These are phyloP conservation scores for Conistra vaccinii DNA, from an alignment of 2,888 invertebrate species.

Conservation along the genomic window DNA sequence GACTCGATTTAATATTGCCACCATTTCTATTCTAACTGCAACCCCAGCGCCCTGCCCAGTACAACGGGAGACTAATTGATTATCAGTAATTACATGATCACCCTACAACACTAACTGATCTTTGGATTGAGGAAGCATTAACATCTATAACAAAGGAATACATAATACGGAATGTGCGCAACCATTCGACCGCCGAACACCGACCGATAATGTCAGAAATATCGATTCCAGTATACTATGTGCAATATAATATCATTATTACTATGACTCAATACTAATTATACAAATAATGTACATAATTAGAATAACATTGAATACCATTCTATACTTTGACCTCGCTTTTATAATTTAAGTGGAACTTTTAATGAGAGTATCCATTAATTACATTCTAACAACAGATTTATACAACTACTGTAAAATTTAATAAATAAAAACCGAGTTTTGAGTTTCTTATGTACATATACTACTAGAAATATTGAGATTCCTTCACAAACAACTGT, in stretches of 20 bases:
- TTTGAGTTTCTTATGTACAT: constrained; percentile 79
- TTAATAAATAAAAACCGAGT: constrained; percentile 83
- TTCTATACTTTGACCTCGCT: constrained; percentile 76
- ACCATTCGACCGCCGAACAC: constrained; percentile 45
- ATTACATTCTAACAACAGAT: constrained; percentile 72
- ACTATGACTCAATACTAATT: constrained; percentile 79
- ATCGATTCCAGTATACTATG: constrained; percentile 70
- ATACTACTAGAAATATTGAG: constrained; percentile 79
- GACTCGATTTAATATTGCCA: constrained; percentile 28
- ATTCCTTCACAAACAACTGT: constrained; percentile 81
- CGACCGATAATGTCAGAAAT: constrained; percentile 61
- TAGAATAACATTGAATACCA: constrained; percentile 82
- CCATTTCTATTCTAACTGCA: constrained; percentile 40
- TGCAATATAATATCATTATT: constrained; percentile 79
- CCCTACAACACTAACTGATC: constrained; percentile 79
- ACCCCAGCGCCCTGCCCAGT: constrained; percentile 44
- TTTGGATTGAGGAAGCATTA: constrained; percentile 85
- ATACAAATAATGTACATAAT: constrained; percentile 79
- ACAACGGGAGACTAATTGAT: constrained; percentile 45
- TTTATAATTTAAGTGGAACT: constrained; percentile 78
- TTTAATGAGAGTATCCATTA: constrained; percentile 78
- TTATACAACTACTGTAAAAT: constrained; percentile 77
- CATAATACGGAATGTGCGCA: constrained; percentile 84
- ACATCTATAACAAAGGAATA: constrained; percentile 75
- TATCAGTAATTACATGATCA: constrained; percentile 59